phyloP scores from a whole-genome alignment of 2,797 vertebrate genomes.

The Loris lydekkerianus region DNA sequence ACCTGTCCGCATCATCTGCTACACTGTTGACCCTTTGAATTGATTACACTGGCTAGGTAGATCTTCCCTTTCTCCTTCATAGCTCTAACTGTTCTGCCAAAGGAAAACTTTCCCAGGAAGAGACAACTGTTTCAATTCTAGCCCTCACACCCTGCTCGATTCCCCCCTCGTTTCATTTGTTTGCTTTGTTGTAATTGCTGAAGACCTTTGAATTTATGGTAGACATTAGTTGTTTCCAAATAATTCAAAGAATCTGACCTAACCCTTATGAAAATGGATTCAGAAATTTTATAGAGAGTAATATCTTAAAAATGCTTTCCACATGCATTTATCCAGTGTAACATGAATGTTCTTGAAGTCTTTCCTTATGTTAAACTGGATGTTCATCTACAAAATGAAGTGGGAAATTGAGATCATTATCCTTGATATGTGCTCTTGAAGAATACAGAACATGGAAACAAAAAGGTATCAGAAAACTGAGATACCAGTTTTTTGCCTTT shows the following conservation, averaged over 20 bases:
- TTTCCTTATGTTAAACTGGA: conserved; percentile 60
- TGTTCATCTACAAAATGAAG: conserved; percentile 30
- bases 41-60: background rate
- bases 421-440: conserved; percentile 49
- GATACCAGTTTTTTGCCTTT: conserved; percentile 23
- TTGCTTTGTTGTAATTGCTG: conserved; percentile 44
- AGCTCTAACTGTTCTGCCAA: background rate
- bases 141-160: background rate
- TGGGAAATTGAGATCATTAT: conserved; percentile 42
- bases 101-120: background rate
- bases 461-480: background rate
- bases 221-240: conserved; percentile 34
- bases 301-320: conserved; percentile 70
- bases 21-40: background rate
- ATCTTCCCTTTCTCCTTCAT: background rate
- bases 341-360: conserved; percentile 44
- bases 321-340: conserved; percentile 44
- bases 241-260: conserved; percentile 60
- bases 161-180: background rate
- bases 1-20: background rate
- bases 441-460: conserved; percentile 59
- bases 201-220: conserved; percentile 55
- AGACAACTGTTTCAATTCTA: background rate
- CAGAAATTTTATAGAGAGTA: conserved; percentile 63
- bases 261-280: conserved; percentile 46